Conservation (phyloP, 2,888 invertebrate genomes). For the Megamerina dolium region DNA sequence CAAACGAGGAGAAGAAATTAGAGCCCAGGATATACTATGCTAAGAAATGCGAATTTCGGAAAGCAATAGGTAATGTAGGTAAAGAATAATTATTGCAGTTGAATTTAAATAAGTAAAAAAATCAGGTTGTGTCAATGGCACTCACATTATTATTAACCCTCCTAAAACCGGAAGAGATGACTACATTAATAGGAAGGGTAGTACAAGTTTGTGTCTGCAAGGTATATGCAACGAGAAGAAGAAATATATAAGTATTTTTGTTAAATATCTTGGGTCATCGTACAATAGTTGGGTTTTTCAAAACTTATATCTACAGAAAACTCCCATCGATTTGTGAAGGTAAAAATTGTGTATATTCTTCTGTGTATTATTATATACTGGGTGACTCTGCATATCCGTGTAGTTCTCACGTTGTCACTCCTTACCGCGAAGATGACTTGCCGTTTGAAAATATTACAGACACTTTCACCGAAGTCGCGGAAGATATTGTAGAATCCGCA, state of each 20-base stretch:
- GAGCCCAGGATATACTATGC: conserved; percentile 4
- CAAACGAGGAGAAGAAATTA: conserved; percentile 5
- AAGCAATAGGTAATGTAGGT: conserved; percentile 12
- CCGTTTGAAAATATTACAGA: no score
- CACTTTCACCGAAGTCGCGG: neutral
- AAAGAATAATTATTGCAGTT: neutral
- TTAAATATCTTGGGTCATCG: conserved; percentile 14
- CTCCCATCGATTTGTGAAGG: conserved; percentile 3
- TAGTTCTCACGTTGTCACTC: conserved; percentile 9
- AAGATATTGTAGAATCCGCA: neutral
- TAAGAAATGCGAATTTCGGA: conserved; percentile 8
- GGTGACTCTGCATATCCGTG: conserved; percentile 17
- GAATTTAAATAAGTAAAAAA: neutral
- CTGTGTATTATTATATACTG: conserved; percentile 9
- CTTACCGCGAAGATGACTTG: conserved; percentile 10
- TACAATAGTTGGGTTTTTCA: conserved; percentile 15
- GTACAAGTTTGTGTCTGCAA: conserved; percentile 10
- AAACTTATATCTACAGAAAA: conserved; percentile 6
- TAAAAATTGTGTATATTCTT: neutral
- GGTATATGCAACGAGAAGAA: conserved; percentile 14
- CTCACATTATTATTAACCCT: conserved; percentile 11
- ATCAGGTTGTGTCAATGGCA: conserved; percentile 13
- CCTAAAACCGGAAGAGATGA: conserved; percentile 9
- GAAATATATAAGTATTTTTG: conserved; percentile 14
- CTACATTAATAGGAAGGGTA: conserved; percentile 12